These are phyloP conservation scores for Tupiocoris notatus DNA, from an alignment of 2,888 invertebrate species.

Conservation along the genomic window DNA sequence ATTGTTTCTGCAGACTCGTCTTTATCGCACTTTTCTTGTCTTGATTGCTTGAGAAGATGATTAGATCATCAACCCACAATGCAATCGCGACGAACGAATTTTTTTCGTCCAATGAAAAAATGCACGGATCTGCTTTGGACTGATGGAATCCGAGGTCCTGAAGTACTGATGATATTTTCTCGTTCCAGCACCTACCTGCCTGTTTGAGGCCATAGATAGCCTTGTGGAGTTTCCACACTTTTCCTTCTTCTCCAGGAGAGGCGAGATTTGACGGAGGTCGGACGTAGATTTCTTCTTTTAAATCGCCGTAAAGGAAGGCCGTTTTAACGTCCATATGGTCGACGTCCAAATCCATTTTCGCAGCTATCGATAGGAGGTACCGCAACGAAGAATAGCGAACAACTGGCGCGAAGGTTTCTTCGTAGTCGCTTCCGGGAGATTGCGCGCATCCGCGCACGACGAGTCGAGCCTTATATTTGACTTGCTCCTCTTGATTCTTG, in stretches of 20 bases:
- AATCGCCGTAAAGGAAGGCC: too few species aligned
- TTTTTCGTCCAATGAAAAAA: not conserved
- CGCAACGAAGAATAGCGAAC: too few species aligned
- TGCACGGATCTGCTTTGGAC: not conserved
- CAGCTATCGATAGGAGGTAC: too few species aligned
- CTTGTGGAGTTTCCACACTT: conserved; percentile 3
- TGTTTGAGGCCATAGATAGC: not conserved
- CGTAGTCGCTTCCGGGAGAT: too few species aligned
- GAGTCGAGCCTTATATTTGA: not conserved
- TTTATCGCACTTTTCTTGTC: not conserved
- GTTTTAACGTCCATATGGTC: too few species aligned
- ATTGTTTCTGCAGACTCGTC: not conserved
- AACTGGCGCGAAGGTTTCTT: too few species aligned
- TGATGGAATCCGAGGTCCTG: not conserved
- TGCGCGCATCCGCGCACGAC: not conserved
- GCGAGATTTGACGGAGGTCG: too few species aligned
- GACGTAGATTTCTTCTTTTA: too few species aligned
- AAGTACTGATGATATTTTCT: not conserved
- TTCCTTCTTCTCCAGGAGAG: too few species aligned
- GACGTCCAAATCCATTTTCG: too few species aligned
- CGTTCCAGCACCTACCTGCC: not conserved
- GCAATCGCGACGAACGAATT: not conserved
- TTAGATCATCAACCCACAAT: conserved; percentile 3
- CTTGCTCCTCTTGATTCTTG: not conserved
- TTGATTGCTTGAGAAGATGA: not conserved